Evolutionary conservation across 2,797 vertebrate genomes (phyloP).

Genomic region (Myotis findleyi): DNA sequence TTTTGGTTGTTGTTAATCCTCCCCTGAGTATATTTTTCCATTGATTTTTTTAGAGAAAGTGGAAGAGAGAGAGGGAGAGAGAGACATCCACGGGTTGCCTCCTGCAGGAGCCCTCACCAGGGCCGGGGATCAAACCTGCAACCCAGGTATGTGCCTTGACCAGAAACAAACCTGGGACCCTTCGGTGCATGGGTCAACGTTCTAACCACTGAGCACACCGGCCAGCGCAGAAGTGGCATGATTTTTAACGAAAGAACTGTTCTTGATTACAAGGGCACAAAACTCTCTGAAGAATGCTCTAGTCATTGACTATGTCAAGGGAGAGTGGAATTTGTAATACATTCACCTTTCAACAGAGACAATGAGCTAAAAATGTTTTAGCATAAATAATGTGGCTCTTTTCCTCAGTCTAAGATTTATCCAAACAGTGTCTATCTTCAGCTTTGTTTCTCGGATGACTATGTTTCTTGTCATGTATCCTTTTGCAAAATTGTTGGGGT

Average conservation of each 20-base stretch:
- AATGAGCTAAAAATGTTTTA: slow-evolving; percentile 29
- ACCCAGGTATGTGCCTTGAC: not conserved
- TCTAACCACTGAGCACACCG: not conserved
- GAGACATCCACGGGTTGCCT: not conserved
- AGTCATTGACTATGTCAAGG: slow-evolving; percentile 53
- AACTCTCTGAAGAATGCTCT: slow-evolving; percentile 15
- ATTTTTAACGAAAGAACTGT: not conserved
- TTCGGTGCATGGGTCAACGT: too few relatives aligned
- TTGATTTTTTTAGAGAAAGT: not conserved
- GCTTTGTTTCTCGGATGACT: not conserved
- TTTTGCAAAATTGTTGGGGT: not conserved
- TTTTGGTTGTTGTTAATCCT: too few relatives aligned
- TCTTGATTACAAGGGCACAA: not conserved
- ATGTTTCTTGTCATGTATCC: not conserved
- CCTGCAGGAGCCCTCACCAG: too few relatives aligned
- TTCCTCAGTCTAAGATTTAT: not conserved
- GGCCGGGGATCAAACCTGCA: not conserved
- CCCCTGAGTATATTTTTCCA: not conserved
- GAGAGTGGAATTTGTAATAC: slow-evolving; percentile 58
- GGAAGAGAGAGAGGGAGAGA: not conserved
- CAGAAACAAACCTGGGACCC: not conserved
- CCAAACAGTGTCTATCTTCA: rapidly evolving
- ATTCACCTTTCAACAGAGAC: slow-evolving; percentile 64
- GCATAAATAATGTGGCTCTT: slow-evolving; percentile 26
- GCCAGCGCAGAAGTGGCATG: not conserved